These are phyloP conservation scores for Agapornis canus DNA, from an alignment of 2,797 vertebrate species.

Conservation along the genomic window DNA sequence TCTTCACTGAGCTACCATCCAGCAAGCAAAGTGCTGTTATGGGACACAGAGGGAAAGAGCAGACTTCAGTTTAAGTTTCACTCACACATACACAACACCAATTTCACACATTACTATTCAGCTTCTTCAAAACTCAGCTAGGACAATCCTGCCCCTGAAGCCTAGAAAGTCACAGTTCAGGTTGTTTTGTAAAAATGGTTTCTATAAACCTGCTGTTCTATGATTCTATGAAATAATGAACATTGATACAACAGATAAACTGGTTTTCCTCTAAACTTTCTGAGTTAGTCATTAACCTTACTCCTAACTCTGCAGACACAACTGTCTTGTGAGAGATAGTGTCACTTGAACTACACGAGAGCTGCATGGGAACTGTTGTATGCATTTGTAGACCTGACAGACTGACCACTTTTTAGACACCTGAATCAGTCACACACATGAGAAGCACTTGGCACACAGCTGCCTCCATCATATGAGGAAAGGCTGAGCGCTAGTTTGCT, in stretches of 20 bases:
- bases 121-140: not conserved
- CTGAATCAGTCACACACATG: not conserved
- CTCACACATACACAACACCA: not conserved
- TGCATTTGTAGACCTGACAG: not conserved
- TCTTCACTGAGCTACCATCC: not conserved
- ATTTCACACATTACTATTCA: not conserved
- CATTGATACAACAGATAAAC: not conserved
- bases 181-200: not conserved
- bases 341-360: accelerated
- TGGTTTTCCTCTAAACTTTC: not conserved
- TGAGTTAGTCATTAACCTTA: not conserved
- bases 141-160: not conserved
- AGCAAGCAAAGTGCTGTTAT: not conserved
- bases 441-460: not conserved
- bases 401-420: not conserved
- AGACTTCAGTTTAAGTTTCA: not conserved
- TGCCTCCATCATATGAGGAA: not conserved
- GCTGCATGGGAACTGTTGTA: not conserved
- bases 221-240: not conserved
- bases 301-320: not conserved
- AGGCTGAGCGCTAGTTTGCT: not conserved
- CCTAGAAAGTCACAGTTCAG: not conserved
- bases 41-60: not conserved
- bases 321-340: accelerated
- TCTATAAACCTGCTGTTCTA: not conserved